Evolutionary conservation across 92 coral and sea anemone species (phyloP).

Genomic region (Palythoa grandis): DNA sequence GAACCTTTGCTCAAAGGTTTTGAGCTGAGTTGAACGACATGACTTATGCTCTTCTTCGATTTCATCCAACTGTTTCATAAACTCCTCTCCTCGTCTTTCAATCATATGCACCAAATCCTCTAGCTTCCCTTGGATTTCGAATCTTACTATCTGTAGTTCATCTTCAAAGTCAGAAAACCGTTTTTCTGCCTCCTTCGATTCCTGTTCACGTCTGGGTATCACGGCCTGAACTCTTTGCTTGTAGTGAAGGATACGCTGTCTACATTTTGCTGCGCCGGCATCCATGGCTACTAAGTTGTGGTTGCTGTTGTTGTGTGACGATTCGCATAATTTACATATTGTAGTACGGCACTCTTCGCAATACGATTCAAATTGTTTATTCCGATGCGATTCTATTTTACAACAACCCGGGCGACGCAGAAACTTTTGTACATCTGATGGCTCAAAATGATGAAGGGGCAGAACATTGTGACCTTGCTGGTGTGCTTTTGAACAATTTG

Average conservation of each 20-base stretch:
- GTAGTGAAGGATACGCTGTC: slow-evolving; percentile 8
- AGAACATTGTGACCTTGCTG: slow-evolving; percentile 21
- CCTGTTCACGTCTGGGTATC: slow-evolving; percentile 35
- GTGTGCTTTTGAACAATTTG: slow-evolving; percentile 27
- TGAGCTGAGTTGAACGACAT: slow-evolving; percentile 28
- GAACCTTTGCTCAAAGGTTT: slow-evolving; percentile 31
- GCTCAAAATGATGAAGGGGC: slow-evolving; percentile 18
- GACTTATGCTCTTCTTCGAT: slow-evolving; percentile 38
- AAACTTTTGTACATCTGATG: slow-evolving; percentile 40
- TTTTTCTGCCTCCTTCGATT: slow-evolving; percentile 35
- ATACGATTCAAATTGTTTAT: slow-evolving; percentile 3
- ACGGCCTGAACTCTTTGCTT: slow-evolving; percentile 34
- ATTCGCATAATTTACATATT: slow-evolving; percentile 18
- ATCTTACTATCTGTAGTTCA: slow-evolving; percentile 10
- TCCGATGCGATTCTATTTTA: slow-evolving; percentile 16
- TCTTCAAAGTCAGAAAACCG: slow-evolving; percentile 1
- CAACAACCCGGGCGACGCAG: slow-evolving; percentile 40
- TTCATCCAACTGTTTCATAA: slow-evolving; percentile 41
- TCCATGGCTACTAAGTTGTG: slow-evolving; percentile 32
- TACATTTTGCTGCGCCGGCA: slow-evolving; percentile 38
- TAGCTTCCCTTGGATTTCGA: slow-evolving; percentile 31
- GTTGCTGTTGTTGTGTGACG: neutral
- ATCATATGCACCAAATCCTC: slow-evolving; percentile 40
- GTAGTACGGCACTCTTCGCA: slow-evolving; percentile 15
- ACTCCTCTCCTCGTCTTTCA: slow-evolving; percentile 39